A percentile compares a stretch with the other conserved stretches of the same genome.
phyloP scores from a whole-genome alignment of 2,113 vertebrate genomes.

The Microcebus lehilahytsara region DNA sequence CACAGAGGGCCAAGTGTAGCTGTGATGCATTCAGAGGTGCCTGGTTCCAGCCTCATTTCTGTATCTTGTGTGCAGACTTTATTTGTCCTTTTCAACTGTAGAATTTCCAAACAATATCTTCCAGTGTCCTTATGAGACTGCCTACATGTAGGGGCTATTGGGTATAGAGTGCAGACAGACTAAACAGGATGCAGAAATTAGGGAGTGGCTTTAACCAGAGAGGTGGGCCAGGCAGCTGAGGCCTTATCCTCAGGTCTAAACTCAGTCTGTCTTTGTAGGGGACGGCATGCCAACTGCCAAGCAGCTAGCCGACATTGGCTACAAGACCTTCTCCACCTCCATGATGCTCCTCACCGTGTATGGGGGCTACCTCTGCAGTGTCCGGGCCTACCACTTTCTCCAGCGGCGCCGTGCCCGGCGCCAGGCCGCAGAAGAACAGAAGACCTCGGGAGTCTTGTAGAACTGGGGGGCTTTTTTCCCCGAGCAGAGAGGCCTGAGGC shows the following conservation, averaged over 20 bases:
- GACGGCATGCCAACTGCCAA: conserved; percentile 89
- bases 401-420: conserved; percentile 80
- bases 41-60: neutral
- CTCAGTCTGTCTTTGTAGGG: conserved; percentile 45
- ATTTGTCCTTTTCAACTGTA: conserved; percentile 6
- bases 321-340: conserved; percentile 91
- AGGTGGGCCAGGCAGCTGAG: neutral
- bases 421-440: conserved; percentile 83
- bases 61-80: neutral
- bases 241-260: conserved; percentile 7
- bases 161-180: neutral
- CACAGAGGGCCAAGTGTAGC: neutral
- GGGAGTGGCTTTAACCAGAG: neutral
- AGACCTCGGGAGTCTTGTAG: conserved; percentile 76
- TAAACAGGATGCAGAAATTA: neutral
- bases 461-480: conserved; percentile 56
- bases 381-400: conserved; percentile 84
- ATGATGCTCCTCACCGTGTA: conserved; percentile 95
- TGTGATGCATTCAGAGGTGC: neutral
- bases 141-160: neutral
- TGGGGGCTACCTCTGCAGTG: conserved; percentile 90
- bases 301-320: conserved; percentile 92
- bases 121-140: neutral
- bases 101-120: neutral
- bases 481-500: neutral